Base-by-base conservation (phyloP, 2,113 vertebrate genomes). In the Trogon surrucura region DNA sequence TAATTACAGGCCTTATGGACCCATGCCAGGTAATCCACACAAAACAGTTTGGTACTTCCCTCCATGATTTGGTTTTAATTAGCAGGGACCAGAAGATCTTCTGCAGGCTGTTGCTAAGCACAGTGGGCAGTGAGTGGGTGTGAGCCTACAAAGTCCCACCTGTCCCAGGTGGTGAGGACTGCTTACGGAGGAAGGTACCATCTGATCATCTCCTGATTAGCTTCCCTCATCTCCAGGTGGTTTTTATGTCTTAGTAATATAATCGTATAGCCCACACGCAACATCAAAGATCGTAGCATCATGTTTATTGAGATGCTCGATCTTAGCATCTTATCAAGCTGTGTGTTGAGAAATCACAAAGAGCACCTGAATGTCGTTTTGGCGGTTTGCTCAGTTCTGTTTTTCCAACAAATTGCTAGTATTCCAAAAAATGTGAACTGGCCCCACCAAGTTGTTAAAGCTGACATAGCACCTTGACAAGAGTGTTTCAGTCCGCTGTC, bases 251-350 rank as follows among this genome's bases (percentile, higher is more conserved):
- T 6, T 3, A 74, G 60, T 25, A 71, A 50, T 38, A 3, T 17
- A 41, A n/a, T 16, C 30, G 45, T 19, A 32, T 30, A 56, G 50
- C 21, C 73, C 32, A 7, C 65, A 73, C 36, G 51, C n/a, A 62
- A 30, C 15, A 71, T 61, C 50, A 5, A 10, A 36, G 13, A 50
- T 30, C 36, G 64, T 25, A 4, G 5, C 0, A 0, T 20, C 34
- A 20, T 15, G 30, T 74, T 80, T 50, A 57, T 62, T n/a, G n/a
- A n/a, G n/a, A n/a, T n/a, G n/a, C n/a, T n/a, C n/a, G n/a, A n/a
- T n/a, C n/a, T n/a, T n/a, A n/a, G n/a, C n/a, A n/a, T n/a, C n/a
- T n/a, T n/a, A 41, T 41, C 38, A 11, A 41, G 38, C 32, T 66
- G 36, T 56, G 65, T 5, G 1, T 22, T 74, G 48, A 47, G 45